These are phyloP conservation scores for Casuarius casuarius DNA, from an alignment of 2,113 vertebrate species.

Conservation along the genomic window DNA sequence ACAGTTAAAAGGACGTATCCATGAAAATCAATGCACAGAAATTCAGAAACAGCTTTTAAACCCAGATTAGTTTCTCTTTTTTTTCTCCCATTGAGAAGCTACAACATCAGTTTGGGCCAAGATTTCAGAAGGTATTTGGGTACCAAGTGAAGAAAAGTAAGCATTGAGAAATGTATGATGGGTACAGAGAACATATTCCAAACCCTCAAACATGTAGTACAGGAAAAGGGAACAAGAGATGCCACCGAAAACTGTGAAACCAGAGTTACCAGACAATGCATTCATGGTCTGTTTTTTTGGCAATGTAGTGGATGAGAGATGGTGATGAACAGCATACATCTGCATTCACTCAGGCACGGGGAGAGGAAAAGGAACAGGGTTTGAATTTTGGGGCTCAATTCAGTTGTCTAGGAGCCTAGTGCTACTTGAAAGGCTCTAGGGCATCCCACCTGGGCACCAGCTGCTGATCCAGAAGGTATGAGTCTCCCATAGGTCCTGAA, in stretches of 20 bases:
- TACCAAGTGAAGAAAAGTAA: background rate
- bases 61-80: background rate
- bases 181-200: background rate
- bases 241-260: background rate
- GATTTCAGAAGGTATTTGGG: background rate
- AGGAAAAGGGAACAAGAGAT: fast-evolving
- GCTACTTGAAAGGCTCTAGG: background rate
- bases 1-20: conserved; percentile 5
- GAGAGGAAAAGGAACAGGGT: background rate
- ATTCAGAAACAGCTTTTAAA: background rate
- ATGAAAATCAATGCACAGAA: background rate
- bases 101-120: background rate
- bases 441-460: background rate
- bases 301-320: background rate
- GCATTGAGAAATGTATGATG: background rate
- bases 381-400: background rate
- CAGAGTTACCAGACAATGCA: background rate
- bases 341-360: background rate
- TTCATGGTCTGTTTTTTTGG: background rate
- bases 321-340: background rate
- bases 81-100: background rate
- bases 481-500: background rate
- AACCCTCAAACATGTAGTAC: background rate
- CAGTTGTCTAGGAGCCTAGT: background rate
- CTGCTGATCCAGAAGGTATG: background rate